A percentile compares a stretch with the other conserved stretches of the same genome.
Conservation (phyloP, 2,888 invertebrate genomes). For the Torymus tubicola region DNA sequence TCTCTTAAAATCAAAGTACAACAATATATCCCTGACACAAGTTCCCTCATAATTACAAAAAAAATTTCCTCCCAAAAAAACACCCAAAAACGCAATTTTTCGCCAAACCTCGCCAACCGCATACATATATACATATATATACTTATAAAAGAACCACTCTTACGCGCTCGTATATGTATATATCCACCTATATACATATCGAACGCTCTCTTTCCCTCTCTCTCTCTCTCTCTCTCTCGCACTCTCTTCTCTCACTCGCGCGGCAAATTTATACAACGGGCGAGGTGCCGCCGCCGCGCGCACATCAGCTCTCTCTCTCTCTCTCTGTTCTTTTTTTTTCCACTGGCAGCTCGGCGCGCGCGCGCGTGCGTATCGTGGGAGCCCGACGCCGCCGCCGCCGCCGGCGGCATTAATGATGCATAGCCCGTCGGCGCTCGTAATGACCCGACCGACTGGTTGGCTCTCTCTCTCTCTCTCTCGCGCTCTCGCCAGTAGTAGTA, state of each 20-base stretch:
- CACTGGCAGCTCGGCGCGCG: neutral
- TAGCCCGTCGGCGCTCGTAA: slow-evolving; percentile 65
- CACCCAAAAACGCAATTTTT: too few relatives aligned
- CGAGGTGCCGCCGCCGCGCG: slow-evolving; percentile 44
- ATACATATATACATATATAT: too few relatives aligned
- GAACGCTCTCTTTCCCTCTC: neutral
- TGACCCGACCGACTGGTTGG: slow-evolving; percentile 68
- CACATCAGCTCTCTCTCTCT: slow-evolving; percentile 8
- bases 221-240: slow-evolving; percentile 12
- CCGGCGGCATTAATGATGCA: slow-evolving; percentile 53
- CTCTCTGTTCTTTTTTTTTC: too few relatives aligned
- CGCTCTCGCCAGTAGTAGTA: too few relatives aligned
- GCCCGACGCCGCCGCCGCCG: slow-evolving; percentile 32
- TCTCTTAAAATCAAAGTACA: too few relatives aligned
- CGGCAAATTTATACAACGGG: slow-evolving; percentile 35
- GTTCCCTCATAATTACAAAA: too few relatives aligned
- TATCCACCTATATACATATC: neutral
- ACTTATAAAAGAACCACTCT: too few relatives aligned
- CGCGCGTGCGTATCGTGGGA: slow-evolving; percentile 52
- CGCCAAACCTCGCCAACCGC: too few relatives aligned
- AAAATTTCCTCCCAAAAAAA: too few relatives aligned
- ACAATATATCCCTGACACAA: too few relatives aligned
- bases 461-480: slow-evolving; percentile 57
- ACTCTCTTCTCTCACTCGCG: slow-evolving; percentile 2
- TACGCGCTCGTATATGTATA: too few relatives aligned